phyloP scores from a whole-genome alignment of 1,140 invertebrate species.

The Drosophila sucinea region DNA sequence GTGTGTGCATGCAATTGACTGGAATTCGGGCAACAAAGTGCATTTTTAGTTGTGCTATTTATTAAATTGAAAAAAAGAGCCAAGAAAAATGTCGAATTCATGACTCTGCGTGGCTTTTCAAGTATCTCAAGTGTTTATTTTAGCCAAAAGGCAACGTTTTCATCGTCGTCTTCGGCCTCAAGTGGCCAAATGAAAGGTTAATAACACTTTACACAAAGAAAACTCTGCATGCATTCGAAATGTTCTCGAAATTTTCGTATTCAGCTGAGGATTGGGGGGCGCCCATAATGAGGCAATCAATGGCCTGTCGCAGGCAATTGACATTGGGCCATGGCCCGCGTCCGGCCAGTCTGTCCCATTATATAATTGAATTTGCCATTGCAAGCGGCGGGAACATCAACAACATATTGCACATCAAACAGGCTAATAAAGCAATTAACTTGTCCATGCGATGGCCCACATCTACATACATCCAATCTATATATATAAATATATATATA shows the following conservation, averaged over 20 bases:
- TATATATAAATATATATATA: slow-evolving; percentile 9
- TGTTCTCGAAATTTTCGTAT: not conserved
- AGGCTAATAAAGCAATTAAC: slow-evolving; percentile 77
- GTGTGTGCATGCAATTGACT: not conserved
- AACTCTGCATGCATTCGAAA: slow-evolving; percentile 38
- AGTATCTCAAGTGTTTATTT: slow-evolving; percentile 20
- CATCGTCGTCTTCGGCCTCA: slow-evolving; percentile 38
- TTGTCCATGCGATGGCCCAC: slow-evolving; percentile 26
- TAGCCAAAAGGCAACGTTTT: slow-evolving; percentile 21
- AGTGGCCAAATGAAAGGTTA: slow-evolving; percentile 75
- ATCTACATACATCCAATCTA: not conserved
- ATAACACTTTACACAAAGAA: slow-evolving; percentile 73
- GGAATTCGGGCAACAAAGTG: not conserved
- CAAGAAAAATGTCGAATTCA: not conserved
- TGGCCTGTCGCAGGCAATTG: slow-evolving; percentile 34
- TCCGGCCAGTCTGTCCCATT: slow-evolving; percentile 38
- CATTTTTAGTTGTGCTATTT: not conserved
- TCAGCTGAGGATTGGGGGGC: not conserved
- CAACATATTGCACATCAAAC: slow-evolving; percentile 56
- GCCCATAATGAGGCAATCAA: slow-evolving; percentile 51
- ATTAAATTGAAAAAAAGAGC: not conserved
- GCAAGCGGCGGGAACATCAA: slow-evolving; percentile 36
- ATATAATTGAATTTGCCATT: slow-evolving; percentile 70
- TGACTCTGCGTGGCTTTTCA: not conserved
- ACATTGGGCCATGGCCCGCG: not conserved